phyloP scores from a whole-genome alignment of 2,113 vertebrate species.

The Indicator indicator region DNA sequence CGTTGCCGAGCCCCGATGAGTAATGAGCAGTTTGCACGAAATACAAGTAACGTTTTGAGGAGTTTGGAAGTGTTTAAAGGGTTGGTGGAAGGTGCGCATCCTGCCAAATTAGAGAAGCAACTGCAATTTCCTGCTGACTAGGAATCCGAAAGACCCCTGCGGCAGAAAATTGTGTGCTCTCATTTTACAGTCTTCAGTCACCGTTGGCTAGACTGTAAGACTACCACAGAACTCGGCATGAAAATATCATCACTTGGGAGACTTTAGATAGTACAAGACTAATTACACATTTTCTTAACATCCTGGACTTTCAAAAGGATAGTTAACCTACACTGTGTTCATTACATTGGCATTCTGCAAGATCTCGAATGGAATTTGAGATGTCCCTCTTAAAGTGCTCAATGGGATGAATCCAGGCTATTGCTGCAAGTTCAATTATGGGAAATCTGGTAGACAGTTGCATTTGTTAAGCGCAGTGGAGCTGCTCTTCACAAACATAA shows the following conservation, averaged over 20 bases:
- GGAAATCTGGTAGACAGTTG: not conserved
- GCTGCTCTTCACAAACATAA: not conserved
- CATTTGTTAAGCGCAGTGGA: not conserved
- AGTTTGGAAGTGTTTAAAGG: not conserved
- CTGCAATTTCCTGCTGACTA: not conserved
- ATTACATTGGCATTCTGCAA: not conserved
- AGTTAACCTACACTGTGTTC: not conserved
- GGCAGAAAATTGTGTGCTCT: not conserved
- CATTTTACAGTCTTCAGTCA: not conserved
- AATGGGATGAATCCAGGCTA: not conserved
- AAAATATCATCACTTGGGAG: not conserved
- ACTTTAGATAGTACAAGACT: rapidly evolving
- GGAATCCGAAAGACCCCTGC: not conserved
- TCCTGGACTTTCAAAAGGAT: not conserved
- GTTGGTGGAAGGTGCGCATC: not conserved
- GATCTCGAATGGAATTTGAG: not conserved
- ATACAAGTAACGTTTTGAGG: not conserved
- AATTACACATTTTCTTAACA: not conserved
- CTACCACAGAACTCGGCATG: not conserved
- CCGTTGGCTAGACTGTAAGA: not conserved
- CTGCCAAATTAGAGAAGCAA: not conserved
- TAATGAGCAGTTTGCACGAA: not conserved
- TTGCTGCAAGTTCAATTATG: not conserved
- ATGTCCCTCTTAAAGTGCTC: not conserved
- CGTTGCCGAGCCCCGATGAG: not conserved